Evolutionary conservation across 1,140 invertebrate species (phyloP), one percentile per base, ranked within the genome.

Genomic region (Triops cancriformis): DNA sequence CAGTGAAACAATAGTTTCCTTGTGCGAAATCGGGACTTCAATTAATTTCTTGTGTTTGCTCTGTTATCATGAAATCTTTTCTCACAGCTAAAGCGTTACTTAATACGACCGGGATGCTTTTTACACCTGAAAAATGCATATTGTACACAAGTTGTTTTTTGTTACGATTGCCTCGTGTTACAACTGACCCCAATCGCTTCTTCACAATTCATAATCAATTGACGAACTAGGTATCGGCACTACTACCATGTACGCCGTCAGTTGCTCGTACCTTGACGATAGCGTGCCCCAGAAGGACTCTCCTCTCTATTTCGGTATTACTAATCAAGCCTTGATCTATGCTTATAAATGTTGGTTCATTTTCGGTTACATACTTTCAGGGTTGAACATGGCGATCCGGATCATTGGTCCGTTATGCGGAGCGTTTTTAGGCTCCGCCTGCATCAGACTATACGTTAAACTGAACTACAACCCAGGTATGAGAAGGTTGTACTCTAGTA

Each of bases 231-330:
- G 78, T 23, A 78, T 76, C 11, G 78, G 78, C 26, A 43, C 42
- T 18, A 79, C 74, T 6, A 76, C 75, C 14, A 73, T 79, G 37
- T 79, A 79, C 76, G 72, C 75, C 18, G 77, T 79, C 23, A 78
- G 80, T 4, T 76, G 80, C 7, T 77, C 80, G 2, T 80, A 80
- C 41, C 45, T 80, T 76, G 80, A 80, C 43, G 80, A 80, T 27
- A 78, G 80, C 73, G 77, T 80, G 27, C 73, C 79, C 1, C 78
- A 80, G 26, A 80, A 80, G 14, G 77, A 80, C 41, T 80, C 80
- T 14, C 79, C 80, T 18, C 41, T 80, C 31, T 80, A 80, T 73
- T 80, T 80, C 42, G 80, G 80, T 79, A 77, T 37, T n/a, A n/a
- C 26, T 31, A 73, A 26, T 23, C 28, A 1, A 27, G 28, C 23